Percentiles rank a stretch among this genome's conserved stretches.
Conservation (phyloP, 2,797 vertebrate species). For the Leuciscus waleckii region DNA sequence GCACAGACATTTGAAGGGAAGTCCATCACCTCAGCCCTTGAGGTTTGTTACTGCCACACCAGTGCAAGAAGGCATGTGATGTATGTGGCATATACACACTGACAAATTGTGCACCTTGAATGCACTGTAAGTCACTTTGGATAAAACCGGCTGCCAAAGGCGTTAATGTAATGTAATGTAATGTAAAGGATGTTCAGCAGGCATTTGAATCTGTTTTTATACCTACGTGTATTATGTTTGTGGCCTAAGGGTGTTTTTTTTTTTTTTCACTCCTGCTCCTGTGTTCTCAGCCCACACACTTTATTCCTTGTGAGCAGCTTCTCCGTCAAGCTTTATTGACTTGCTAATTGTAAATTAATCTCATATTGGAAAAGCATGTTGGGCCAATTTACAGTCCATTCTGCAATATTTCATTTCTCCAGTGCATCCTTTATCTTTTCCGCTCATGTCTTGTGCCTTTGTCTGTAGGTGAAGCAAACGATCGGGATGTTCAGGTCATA, state of each 20-base stretch:
- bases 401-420: conserved; percentile 15
- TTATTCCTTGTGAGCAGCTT: neutral
- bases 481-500: conserved; percentile 95
- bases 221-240: neutral
- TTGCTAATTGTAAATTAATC: conserved; percentile 42
- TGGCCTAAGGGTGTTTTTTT: conserved; percentile 19
- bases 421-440: neutral
- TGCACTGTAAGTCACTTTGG: conserved; percentile 6
- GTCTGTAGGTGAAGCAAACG: conserved; percentile 89
- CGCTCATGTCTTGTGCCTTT: neutral
- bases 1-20: conserved; percentile 11
- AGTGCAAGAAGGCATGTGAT: neutral
- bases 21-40: conserved; percentile 12
- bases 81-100: neutral
- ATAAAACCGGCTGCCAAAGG: neutral
- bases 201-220: neutral
- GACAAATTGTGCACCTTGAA: conserved; percentile 4
- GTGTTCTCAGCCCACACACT: neutral
- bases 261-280: neutral
- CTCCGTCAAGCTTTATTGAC: conserved; percentile 22
- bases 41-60: neutral
- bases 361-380: conserved; percentile 29
- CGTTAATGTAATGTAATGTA: neutral
- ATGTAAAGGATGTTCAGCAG: neutral
- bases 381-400: neutral